Base-by-base conservation (phyloP, 2,888 invertebrate genomes). In the Rhodophaea formosa region DNA sequence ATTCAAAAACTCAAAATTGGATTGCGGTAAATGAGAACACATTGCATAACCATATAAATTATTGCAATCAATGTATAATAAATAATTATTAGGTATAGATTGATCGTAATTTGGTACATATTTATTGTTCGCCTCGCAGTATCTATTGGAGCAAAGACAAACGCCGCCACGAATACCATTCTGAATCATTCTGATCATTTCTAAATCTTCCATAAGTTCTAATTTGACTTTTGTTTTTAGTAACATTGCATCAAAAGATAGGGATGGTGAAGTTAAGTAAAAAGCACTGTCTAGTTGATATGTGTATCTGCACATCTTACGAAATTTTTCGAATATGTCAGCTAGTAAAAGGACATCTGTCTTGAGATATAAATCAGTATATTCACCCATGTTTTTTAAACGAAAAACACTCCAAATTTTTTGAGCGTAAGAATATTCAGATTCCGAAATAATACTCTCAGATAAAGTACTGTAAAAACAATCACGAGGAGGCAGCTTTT, bases 231-330 rank as follows among this genome's bases (percentile, higher is more conserved):
- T 7, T 30, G 30, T 30, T 30, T 3, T 46, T 14, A 14, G n/a
- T n/a, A n/a, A n/a, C n/a, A n/a, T n/a, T n/a, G n/a, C n/a, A n/a
- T n/a, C n/a, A n/a, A n/a, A n/a, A n/a, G 52, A 57, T 30, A 30
- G 7, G 7, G 30, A 3, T 3, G 58, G 57, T 1, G 47, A 10
- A 8, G 62, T 61, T 16, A 43, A 52, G 53, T 63, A 65, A 35
- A 62, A 56, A 8, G 55, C 58, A 1, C 62, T 63, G 43, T 65
- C 62, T 10, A 65, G 30, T 5, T 51, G 23, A 56, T 65, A 63
- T 15, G 51, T 53, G 1, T 44, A 8, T 35, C 58, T 32, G 42
- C 64, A 60, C 0, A 54, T 43, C 7, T 52, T 15, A 7, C 62
- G n/a, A 23, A n/a, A n/a, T n/a, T n/a, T n/a, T n/a, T n/a, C n/a